A percentile compares a stretch with the other conserved stretches of the same genome.
Conservation (phyloP, 2,797 vertebrate genomes). For the Enteromius paludinosus region DNA sequence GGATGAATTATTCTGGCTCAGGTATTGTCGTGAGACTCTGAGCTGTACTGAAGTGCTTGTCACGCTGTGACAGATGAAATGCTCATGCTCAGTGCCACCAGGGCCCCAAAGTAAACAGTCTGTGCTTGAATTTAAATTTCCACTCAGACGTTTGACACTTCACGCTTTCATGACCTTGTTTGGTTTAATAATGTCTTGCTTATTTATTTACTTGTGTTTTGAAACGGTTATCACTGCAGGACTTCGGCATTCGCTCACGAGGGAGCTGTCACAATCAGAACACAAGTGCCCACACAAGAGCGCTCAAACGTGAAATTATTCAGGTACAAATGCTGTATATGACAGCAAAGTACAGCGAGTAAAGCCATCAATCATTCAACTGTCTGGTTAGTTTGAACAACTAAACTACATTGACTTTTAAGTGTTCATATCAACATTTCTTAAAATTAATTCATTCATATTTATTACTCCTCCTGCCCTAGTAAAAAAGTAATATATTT, state of each 20-base stretch:
- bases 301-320: slow-evolving; percentile 9
- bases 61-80: slow-evolving; percentile 37
- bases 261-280: slow-evolving; percentile 30
- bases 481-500: no score
- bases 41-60: slow-evolving; percentile 26
- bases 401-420: background rate
- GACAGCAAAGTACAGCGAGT: background rate
- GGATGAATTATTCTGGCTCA: slow-evolving; percentile 18
- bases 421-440: background rate
- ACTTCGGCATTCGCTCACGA: background rate
- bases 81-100: slow-evolving; percentile 21
- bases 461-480: background rate
- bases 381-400: background rate
- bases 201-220: slow-evolving; percentile 31
- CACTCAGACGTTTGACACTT: slow-evolving; percentile 25
- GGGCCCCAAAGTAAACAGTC: slow-evolving; percentile 29
- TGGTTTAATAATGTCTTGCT: slow-evolving; percentile 25
- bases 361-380: background rate
- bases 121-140: slow-evolving; percentile 13
- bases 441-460: background rate
- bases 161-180: slow-evolving; percentile 22
- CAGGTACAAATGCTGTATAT: background rate
- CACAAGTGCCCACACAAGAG: slow-evolving; percentile 23
- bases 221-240: slow-evolving; percentile 5
- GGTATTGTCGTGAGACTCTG: slow-evolving; percentile 19